Conservation (phyloP, 2,888 invertebrate species). For the Willowsia nigromaculata region DNA sequence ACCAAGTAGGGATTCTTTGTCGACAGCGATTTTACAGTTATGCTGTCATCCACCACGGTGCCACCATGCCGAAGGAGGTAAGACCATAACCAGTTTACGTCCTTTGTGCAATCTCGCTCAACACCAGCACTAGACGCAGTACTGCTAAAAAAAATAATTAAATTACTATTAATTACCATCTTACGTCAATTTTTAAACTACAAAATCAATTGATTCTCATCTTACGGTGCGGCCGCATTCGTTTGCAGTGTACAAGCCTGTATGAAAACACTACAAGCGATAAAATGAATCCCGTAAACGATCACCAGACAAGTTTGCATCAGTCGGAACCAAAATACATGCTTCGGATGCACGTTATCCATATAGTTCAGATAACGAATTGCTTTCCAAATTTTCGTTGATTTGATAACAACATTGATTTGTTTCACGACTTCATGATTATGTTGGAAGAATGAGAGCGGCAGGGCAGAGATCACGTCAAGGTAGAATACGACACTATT, state of each 20-base stretch:
- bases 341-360: slow-evolving; percentile 71
- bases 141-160: too few species aligned
- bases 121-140: not conserved
- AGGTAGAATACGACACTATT: slow-evolving; percentile 54
- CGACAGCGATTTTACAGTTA: slow-evolving; percentile 37
- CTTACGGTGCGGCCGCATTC: not conserved
- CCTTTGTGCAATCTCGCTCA: slow-evolving; percentile 4
- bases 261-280: slow-evolving; percentile 63
- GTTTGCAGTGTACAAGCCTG: slow-evolving; percentile 43
- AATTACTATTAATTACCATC: too few species aligned
- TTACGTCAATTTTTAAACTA: not conserved
- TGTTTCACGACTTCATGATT: not conserved
- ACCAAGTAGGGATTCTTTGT: slow-evolving; percentile 56
- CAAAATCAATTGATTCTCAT: too few species aligned
- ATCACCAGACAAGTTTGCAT: slow-evolving; percentile 65
- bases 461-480: slow-evolving; percentile 59
- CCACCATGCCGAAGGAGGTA: slow-evolving; percentile 17
- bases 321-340: slow-evolving; percentile 58
- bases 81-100: slow-evolving; percentile 70
- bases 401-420: slow-evolving; percentile 50
- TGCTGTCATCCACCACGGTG: not conserved
- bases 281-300: slow-evolving; percentile 62
- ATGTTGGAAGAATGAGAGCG: not conserved
- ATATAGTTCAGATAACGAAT: slow-evolving; percentile 56
- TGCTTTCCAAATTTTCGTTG: slow-evolving; percentile 62